These are phyloP conservation scores for Coenobita brevimanus DNA, from an alignment of 1,140 invertebrate genomes.

Conservation along the genomic window DNA sequence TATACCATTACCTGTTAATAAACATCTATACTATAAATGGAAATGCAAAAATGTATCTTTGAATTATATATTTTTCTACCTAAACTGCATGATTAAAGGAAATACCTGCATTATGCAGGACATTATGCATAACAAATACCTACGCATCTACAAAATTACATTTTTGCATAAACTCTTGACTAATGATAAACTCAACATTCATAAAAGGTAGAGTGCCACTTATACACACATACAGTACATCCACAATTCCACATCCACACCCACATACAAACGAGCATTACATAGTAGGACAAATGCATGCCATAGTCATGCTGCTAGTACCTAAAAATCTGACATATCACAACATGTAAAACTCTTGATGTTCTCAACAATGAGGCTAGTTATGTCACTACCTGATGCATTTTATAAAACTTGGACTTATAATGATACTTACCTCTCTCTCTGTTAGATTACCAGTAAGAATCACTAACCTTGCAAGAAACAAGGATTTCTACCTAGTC, in stretches of 20 bases:
- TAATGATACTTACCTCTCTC: neutral
- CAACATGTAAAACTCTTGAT: constrained; percentile 29
- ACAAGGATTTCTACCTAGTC: constrained; percentile 25
- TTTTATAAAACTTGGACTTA: constrained; percentile 38
- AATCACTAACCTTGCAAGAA: constrained; percentile 36
- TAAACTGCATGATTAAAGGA: neutral
- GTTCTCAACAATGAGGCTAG: constrained; percentile 21
- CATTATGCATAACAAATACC: too few relatives aligned
- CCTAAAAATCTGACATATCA: constrained; percentile 28
- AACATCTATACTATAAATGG: too few relatives aligned
- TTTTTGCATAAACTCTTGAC: neutral
- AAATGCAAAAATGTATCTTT: too few relatives aligned
- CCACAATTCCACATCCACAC: neutral
- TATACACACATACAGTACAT: neutral
- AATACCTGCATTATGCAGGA: too few relatives aligned
- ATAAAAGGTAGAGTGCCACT: neutral
- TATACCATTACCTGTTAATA: too few relatives aligned
- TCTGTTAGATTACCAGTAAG: neutral
- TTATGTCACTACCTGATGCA: constrained; percentile 22
- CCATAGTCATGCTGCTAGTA: constrained; percentile 4
- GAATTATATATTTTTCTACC: neutral
- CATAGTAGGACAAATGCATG: neutral
- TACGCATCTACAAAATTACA: too few relatives aligned
- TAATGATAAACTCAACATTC: neutral
- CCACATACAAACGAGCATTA: constrained; percentile 12